Base-by-base conservation (phyloP, 2,113 vertebrate genomes). In the Laterallus jamaicensis region DNA sequence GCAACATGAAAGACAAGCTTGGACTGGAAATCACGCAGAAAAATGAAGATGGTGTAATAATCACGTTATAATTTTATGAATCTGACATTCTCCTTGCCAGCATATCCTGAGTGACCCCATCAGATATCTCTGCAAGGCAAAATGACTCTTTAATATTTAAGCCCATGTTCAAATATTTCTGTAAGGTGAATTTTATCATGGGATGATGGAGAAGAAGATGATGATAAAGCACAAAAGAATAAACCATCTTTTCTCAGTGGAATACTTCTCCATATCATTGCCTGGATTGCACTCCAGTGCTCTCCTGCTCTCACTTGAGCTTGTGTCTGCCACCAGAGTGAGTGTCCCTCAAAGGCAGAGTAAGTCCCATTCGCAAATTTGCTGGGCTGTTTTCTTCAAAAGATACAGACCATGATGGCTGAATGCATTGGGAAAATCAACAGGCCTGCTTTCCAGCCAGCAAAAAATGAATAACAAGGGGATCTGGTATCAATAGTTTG, bases 111-210 rank as follows among this genome's bases (percentile, higher is more conserved):
- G 25, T 47, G 70, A 84, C 58, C 66, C 66, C 44, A 26, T 75
- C 79, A 73, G 49, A 58, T n/a, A 86, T 21, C 80, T 94, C 95
- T 87, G 69, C 69, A 50, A 92, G 91, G 92, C 92, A 96, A 26
- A 92, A 76, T 47, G 50, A 73, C 66, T 87, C 47, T 71, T 54
- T 59, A 35, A 82, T 84, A 40, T n/a, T 90, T 64, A 81, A 92
- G 76, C 11, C 19, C 25, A 1, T 18, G 39, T 58, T 92, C 77
- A 82, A 68, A 66, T 80, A 47, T 85, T 95, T 87, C 91, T 60
- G 26, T 50, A 10, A 82, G 67, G 78, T 58, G 77, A 40, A 22
- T 71, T 83, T 78, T 88, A 60, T 64, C 5, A 1, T 28, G 54
- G 35, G 82, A 25, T 64, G 77, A 44, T 56, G 50, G 69, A 92